Base-by-base conservation (phyloP, 1,140 invertebrate species). In the Agrypnia vestita region DNA sequence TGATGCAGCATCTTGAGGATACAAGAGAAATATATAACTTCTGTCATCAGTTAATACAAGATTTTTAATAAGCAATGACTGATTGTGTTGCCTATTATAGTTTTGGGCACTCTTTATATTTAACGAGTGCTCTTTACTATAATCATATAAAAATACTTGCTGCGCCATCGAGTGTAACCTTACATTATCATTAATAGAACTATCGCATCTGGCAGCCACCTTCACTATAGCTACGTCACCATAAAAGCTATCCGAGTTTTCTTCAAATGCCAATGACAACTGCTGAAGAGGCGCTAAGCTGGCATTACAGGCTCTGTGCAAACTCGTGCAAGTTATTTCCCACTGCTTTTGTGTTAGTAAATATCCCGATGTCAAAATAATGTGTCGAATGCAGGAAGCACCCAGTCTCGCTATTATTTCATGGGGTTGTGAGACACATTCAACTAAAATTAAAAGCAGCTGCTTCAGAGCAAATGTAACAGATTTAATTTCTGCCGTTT, bases 171-270 rank as follows among this genome's bases (percentile, higher is more conserved):
- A 95, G 83, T 94, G 93, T 10, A 98, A 89, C 82, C 96, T 88
- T 44, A 96, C 93, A 84, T 94, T 94, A 85, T 97, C 96, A 84
- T 94, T 93, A 9, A 94, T 88, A 0, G 94, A 95, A 84, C 94
- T 95, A 85, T 98, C 96, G 80, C 94, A 92, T 43, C 96, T 91
- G 0, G 96, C 96, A 3, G 96, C 97, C 1, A 98, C 96, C 91
- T 97, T 97, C 0, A 98, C 96, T 79, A 96, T 96, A 3, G 96
- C 96, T 76, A 95, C 89, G 86, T 98, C 97, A 1, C 97, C 97
- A 88, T 97, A 97, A 86, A 98, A 98, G 83, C 95, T 97, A 83
- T 97, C 95, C 0, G 96, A 97, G 83, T 96, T 94, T 80, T 94
- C 92, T 83, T 96, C 94, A 85, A 97, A 98, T 4, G 96, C 95